These are phyloP conservation scores for Podarcis siculus DNA, from an alignment of 2,797 vertebrate genomes.

Conservation along the genomic window DNA sequence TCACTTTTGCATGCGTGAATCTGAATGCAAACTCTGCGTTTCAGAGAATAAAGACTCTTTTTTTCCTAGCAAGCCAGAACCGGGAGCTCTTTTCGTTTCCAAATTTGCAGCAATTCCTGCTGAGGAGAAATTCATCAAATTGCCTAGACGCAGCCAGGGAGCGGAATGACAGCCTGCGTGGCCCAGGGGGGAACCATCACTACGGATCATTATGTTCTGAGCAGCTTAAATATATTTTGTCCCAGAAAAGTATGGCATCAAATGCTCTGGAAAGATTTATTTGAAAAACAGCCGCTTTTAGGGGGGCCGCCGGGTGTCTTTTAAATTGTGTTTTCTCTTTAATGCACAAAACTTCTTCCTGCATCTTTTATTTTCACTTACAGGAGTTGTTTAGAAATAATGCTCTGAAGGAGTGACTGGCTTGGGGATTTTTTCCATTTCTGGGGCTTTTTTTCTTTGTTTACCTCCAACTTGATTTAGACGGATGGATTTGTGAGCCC, in stretches of 20 bases:
- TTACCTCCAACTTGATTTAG: neutral
- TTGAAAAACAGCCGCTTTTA: neutral
- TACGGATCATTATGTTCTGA: slow-evolving; percentile 57
- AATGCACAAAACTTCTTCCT: neutral
- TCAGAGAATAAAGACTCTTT: neutral
- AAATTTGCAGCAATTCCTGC: slow-evolving; percentile 42
- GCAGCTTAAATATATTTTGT: slow-evolving; percentile 50
- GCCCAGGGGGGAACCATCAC: slow-evolving; percentile 41
- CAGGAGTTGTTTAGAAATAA: neutral
- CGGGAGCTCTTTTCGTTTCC: slow-evolving; percentile 43
- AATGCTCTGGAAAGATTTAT: slow-evolving; percentile 6
- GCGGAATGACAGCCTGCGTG: slow-evolving; percentile 42
- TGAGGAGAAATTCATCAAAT: slow-evolving; percentile 42
- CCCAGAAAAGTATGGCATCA: slow-evolving; percentile 35
- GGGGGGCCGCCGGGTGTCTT: neutral
- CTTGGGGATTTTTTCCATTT: neutral
- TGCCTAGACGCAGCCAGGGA: slow-evolving; percentile 49
- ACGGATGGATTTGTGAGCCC: neutral
- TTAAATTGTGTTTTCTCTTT: slow-evolving; percentile 4
- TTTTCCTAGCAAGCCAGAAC: neutral
- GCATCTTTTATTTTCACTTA: slow-evolving; percentile 5
- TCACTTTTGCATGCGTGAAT: neutral
- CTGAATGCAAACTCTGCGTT: neutral
- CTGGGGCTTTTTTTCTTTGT: neutral
- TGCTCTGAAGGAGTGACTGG: neutral